A percentile compares a stretch with the other conserved stretches of the same genome.
These are phyloP conservation scores for Axis porcinus DNA, from an alignment of 2,113 vertebrate genomes.

Conservation along the genomic window DNA sequence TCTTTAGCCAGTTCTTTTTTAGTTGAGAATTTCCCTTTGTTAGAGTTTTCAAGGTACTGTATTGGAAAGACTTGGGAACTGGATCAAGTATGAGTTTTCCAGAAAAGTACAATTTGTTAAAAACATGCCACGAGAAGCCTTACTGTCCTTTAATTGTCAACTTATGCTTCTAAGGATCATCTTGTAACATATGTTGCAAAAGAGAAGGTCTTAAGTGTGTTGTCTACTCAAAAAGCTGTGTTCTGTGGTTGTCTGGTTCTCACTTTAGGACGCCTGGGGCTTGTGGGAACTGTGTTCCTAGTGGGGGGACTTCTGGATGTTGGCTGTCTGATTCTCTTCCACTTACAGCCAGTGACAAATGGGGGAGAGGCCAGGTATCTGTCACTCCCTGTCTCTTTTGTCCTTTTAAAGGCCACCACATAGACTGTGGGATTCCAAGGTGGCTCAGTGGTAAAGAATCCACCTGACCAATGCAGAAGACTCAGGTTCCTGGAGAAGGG, in stretches of 20 bases:
- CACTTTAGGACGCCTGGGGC: not conserved
- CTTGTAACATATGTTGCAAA: not conserved
- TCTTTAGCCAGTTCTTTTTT: not conserved
- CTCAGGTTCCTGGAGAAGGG: not conserved
- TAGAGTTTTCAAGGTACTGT: not conserved
- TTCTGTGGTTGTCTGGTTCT: not conserved
- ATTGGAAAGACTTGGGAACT: not conserved
- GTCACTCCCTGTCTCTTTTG: not conserved
- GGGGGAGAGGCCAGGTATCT: not conserved
- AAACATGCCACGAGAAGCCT: not conserved
- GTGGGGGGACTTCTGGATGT: not conserved
- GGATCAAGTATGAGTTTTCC: not conserved
- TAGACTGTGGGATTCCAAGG: not conserved
- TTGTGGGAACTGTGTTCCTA: not conserved
- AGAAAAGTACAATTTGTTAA: not conserved
- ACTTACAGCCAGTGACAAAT: not conserved
- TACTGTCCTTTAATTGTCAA: not conserved
- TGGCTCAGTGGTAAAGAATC: not conserved
- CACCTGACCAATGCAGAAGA: not conserved
- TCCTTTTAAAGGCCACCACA: not conserved
- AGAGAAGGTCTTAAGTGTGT: not conserved
- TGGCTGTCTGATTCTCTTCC: not conserved
- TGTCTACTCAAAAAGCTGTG: not conserved
- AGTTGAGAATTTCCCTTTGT: not conserved
- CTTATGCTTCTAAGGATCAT: not conserved